Evolutionary conservation across 2,113 vertebrate species (phyloP).

Genomic region (Melanocharis versteri): DNA sequence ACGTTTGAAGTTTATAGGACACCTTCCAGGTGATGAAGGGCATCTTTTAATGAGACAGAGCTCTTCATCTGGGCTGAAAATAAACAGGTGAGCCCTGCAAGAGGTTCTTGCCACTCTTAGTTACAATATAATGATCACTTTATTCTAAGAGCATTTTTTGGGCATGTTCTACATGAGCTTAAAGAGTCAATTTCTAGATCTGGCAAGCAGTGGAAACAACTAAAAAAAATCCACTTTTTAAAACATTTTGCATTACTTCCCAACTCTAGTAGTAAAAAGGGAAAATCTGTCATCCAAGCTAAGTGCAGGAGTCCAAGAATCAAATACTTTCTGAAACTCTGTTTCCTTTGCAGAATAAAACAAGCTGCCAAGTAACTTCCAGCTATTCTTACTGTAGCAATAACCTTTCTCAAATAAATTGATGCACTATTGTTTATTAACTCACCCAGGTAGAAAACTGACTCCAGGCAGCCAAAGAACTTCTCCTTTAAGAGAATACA

Average conservation of each 20-base stretch:
- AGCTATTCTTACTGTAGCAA: not conserved
- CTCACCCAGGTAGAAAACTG: conserved; percentile 18
- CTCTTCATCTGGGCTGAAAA: not conserved
- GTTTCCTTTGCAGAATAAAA: not conserved
- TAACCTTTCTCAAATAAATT: not conserved
- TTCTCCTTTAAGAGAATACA: conserved; percentile 9
- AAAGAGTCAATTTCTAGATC: not conserved
- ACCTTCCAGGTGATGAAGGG: not conserved
- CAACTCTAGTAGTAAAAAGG: not conserved
- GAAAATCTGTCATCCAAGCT: not conserved
- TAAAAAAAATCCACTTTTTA: not conserved
- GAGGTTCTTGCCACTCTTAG: not conserved
- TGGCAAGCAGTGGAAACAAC: not conserved
- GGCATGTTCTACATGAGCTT: not conserved
- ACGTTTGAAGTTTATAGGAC: not conserved
- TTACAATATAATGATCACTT: not conserved
- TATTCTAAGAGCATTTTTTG: not conserved
- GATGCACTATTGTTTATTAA: conserved; percentile 9
- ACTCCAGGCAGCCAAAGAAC: not conserved
- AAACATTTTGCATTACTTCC: not conserved
- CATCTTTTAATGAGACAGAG: not conserved
- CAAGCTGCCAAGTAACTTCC: not conserved
- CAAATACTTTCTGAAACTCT: not conserved
- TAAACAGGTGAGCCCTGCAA: not conserved
- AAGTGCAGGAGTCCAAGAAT: not conserved